Evolutionary conservation across 2,888 invertebrate genomes (phyloP).

Genomic region (Ochropleura leucogaster): DNA sequence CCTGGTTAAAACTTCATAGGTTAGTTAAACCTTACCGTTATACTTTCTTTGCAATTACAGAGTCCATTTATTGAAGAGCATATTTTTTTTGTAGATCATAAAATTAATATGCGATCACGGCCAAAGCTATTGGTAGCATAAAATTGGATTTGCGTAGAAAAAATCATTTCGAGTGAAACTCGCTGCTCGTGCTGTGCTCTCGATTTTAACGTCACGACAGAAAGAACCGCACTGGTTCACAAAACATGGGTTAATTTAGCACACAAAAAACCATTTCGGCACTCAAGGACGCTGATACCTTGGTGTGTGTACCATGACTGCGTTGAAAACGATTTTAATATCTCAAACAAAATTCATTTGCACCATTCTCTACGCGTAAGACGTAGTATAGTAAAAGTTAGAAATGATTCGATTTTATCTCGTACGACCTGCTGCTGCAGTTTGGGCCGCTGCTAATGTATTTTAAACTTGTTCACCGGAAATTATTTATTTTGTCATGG

Average conservation of each 20-base stretch:
- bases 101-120: slow-evolving; percentile 43
- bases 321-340: slow-evolving; percentile 28
- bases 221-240: slow-evolving; percentile 57
- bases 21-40: slow-evolving; percentile 60
- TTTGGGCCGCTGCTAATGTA: slow-evolving; percentile 67
- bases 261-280: slow-evolving; percentile 60
- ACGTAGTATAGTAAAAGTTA: slow-evolving; percentile 28
- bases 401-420: slow-evolving; percentile 42
- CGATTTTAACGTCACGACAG: slow-evolving; percentile 73
- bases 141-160: slow-evolving; percentile 68
- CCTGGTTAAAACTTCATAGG: slow-evolving; percentile 51
- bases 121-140: slow-evolving; percentile 43
- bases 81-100: slow-evolving; percentile 59
- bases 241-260: slow-evolving; percentile 65
- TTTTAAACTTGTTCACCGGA: slow-evolving; percentile 77
- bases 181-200: slow-evolving; percentile 69
- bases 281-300: slow-evolving; percentile 56
- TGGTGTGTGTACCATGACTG: slow-evolving; percentile 38
- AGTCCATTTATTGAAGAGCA: slow-evolving; percentile 15
- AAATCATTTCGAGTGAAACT: slow-evolving; percentile 74
- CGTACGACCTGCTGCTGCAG: slow-evolving; percentile 55
- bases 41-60: slow-evolving; percentile 54
- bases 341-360: slow-evolving; percentile 35
- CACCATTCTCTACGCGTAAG: slow-evolving; percentile 30
- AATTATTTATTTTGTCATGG: slow-evolving; percentile 76